Evolutionary conservation across 2,797 vertebrate genomes (phyloP).

Genomic region (Syncerus caffer): DNA sequence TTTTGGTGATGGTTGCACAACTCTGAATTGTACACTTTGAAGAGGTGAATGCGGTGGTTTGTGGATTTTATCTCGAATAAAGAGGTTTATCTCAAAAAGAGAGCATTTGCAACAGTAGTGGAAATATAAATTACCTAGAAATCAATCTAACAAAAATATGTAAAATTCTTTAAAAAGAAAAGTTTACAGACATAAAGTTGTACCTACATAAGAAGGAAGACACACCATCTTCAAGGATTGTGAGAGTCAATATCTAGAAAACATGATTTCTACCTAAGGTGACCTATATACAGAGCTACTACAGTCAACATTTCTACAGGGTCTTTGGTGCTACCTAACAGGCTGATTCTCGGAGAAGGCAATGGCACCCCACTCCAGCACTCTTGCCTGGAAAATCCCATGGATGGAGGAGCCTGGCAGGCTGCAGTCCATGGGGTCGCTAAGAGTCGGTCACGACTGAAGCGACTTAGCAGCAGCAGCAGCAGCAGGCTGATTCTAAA

Average conservation of each 20-base stretch:
- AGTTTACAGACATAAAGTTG: background rate
- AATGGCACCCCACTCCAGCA: too few relatives aligned
- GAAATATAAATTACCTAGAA: background rate
- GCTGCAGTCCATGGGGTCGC: too few relatives aligned
- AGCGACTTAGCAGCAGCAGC: too few relatives aligned
- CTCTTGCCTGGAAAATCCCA: too few relatives aligned
- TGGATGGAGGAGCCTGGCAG: too few relatives aligned
- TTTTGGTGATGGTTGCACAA: background rate
- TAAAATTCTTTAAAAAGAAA: background rate
- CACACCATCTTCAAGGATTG: background rate
- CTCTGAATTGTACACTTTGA: background rate
- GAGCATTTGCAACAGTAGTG: background rate
- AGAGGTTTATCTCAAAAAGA: background rate
- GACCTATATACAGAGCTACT: background rate
- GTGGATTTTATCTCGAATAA: background rate
- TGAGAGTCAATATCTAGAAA: background rate
- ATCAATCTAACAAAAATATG: background rate
- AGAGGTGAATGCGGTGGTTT: background rate
- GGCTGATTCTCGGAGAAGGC: background rate
- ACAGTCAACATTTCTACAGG: background rate
- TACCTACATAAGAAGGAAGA: background rate
- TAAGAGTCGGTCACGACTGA: too few relatives aligned
- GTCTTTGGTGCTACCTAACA: background rate
- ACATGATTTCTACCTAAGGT: background rate
- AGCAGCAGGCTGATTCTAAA: background rate